Conservation (phyloP, 2,888 invertebrate genomes). For the Tetragonisca angustula region DNA sequence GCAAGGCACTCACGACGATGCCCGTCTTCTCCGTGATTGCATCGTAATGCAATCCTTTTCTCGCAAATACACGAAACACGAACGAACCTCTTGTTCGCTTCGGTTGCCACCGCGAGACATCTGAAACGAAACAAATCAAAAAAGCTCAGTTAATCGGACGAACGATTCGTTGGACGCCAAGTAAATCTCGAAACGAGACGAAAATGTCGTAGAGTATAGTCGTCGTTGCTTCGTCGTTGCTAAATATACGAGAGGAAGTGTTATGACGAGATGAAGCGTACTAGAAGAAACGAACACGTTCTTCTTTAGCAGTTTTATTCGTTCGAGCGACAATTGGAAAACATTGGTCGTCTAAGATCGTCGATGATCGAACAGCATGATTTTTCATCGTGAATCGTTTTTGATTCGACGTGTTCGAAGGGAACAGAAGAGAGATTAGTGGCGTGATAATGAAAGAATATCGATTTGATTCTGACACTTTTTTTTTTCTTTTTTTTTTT, state of each 20-base stretch:
- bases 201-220: background rate
- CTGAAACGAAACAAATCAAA: conserved; percentile 44
- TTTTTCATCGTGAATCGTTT: background rate
- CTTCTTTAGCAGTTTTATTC: conserved; percentile 41
- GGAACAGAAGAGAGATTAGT: background rate
- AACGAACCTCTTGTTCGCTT: conserved; percentile 6
- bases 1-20: conserved; percentile 13
- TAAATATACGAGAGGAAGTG: conserved; percentile 9
- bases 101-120: background rate
- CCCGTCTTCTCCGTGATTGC: background rate
- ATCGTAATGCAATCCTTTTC: conserved; percentile 7
- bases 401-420: background rate
- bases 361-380: background rate
- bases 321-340: conserved; percentile 14
- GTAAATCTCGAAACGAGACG: background rate
- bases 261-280: background rate
- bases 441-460: too few relatives aligned
- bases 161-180: too few relatives aligned
- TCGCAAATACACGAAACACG: background rate
- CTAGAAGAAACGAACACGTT: conserved; percentile 8
- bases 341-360: background rate
- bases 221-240: background rate
- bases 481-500: too few relatives aligned
- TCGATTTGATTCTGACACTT: too few relatives aligned
- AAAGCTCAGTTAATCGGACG: conserved; percentile 30